Evolutionary conservation across 2,888 invertebrate genomes (phyloP).

Genomic region (Nemoura dubitans): DNA sequence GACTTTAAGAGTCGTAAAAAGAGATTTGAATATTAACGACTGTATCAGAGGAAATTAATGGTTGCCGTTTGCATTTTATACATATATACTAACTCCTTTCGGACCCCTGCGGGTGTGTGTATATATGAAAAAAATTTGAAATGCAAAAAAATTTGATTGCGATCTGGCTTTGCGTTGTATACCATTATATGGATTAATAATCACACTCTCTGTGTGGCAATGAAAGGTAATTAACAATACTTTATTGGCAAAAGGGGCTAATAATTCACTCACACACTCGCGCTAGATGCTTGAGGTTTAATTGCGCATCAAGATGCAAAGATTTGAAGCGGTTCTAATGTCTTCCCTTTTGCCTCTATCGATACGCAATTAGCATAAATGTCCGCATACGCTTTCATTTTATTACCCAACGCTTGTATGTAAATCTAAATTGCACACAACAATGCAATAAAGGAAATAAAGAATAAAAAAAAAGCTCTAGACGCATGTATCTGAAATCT

Average conservation of each 20-base stretch:
- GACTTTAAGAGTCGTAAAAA: background rate
- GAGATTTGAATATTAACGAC: background rate
- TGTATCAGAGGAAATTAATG: background rate
- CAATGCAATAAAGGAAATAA: slow-evolving; percentile 3
- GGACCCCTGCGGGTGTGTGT: background rate
- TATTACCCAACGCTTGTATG: background rate
- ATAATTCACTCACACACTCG: background rate
- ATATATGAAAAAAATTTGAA: background rate
- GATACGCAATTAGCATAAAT: background rate
- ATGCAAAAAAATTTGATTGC: background rate
- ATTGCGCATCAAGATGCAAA: background rate
- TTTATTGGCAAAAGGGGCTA: background rate
- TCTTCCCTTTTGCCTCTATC: background rate
- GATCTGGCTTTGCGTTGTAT: background rate
- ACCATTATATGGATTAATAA: background rate
- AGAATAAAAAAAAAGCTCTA: too few relatives aligned
- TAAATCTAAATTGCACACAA: background rate
- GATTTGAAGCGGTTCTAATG: background rate
- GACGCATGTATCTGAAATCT: background rate
- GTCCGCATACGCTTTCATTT: background rate
- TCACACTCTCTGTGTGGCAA: background rate
- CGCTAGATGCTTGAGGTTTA: background rate
- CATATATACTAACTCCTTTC: background rate
- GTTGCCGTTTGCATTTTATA: background rate
- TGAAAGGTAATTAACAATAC: background rate